Evolutionary conservation across 2,888 invertebrate genomes (phyloP), one percentile per base, ranked within the genome.

Genomic region (Calliopum simillimum): DNA sequence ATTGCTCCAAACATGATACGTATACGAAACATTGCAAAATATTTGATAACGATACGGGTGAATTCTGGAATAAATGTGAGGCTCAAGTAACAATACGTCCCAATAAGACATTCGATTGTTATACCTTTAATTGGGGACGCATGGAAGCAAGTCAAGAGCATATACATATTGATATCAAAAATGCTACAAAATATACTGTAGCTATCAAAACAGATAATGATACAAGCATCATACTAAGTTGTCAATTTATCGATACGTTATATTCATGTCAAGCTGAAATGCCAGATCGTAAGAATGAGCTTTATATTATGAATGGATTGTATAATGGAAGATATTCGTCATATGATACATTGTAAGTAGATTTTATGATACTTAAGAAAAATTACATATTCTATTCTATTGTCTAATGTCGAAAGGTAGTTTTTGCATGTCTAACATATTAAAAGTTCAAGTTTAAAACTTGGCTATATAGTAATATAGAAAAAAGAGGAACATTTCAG

Each of bases 1-100:
- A 73, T 5, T 80, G 79, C 47, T 76, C 71, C 2, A 75, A 65
- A 61, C 73, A 76, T 46, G 73, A 72, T 3, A 23, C 59, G 1
- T 75, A 75, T n/a, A 77, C 77, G 2, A 78, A 72, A 69, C 76
- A 74, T 19, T 80, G 80, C 58, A 77, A 75, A 68, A 75, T 80
- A 21, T 67, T 76, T 23, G 76, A 80, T 58, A 49, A 64, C 0
- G 66, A 74, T 1, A 63, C 73, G 11, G 75, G 74, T 0, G 72
- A 69, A 6, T 62, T 69, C n/a, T 76, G 77, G 76, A 69, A 72
- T 71, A 70, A 74, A n/a, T 80, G 80, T 61, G 73, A 77, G n/a
- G 33, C 77, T 12, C 73, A 61, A 59, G 76, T 76, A 23, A 68
- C 70, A 2, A 76, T 80, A 44, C 73, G 73, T 16, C 76, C 77